Conservation (phyloP, 2,888 invertebrate species). For the Phengaris alcon region DNA sequence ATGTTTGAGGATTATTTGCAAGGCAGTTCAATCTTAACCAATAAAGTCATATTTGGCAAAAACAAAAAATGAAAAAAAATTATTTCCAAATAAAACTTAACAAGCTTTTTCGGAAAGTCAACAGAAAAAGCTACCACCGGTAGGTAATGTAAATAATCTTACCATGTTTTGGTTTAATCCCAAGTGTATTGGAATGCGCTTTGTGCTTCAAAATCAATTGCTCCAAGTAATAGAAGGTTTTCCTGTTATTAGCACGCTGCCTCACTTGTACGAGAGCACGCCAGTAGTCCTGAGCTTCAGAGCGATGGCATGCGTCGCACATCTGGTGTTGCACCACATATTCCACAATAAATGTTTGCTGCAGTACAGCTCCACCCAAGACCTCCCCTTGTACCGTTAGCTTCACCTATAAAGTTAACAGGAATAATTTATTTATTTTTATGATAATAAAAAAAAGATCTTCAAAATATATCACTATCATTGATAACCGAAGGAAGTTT, state of each 20-base stretch:
- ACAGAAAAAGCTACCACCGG: no score
- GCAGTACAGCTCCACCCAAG: constrained; percentile 91
- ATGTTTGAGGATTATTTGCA: no score
- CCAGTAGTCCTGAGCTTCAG: constrained; percentile 99
- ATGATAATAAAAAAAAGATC: no score
- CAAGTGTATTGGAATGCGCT: constrained; percentile 92
- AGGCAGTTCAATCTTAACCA: no score
- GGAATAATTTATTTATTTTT: neutral
- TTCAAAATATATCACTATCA: no score
- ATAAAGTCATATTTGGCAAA: no score
- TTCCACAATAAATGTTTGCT: constrained; percentile 97
- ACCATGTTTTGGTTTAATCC: constrained; percentile 92
- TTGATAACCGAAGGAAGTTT: no score
- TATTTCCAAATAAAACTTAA: no score
- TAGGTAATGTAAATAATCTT: constrained; percentile 36
- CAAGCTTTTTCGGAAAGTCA: no score
- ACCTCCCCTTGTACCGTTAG: constrained; percentile 97
- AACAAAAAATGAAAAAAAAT: no score
- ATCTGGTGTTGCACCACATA: constrained; percentile 94
- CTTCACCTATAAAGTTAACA: constrained; percentile 80
- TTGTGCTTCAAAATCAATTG: constrained; percentile 97
- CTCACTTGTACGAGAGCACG: constrained; percentile 93
- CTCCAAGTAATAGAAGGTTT: constrained; percentile 98
- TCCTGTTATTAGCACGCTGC: constrained; percentile 94
- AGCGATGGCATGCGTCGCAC: constrained; percentile 98